Evolutionary conservation across 2,888 invertebrate species (phyloP).

Genomic region (Oscheius myriophilus): DNA sequence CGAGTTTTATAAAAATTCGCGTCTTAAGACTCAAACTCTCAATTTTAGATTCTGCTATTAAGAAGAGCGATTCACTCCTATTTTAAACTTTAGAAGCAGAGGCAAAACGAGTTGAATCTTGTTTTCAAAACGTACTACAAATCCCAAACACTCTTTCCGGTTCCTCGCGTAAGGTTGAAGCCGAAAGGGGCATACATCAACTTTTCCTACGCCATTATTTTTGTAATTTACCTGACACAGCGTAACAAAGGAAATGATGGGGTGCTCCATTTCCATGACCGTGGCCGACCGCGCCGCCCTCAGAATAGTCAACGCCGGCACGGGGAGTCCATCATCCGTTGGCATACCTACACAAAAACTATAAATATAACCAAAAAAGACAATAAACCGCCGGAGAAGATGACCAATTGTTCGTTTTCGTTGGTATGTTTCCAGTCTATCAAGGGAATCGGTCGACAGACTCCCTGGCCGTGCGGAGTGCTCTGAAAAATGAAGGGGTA

Average conservation of each 20-base stretch:
- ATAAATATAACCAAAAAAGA: not conserved
- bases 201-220: not conserved
- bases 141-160: too few species aligned
- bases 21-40: too few species aligned
- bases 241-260: constrained; percentile 94
- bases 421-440: constrained; percentile 63
- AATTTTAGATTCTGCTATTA: too few species aligned
- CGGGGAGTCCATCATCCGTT: constrained; percentile 66
- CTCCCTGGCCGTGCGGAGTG: constrained; percentile 57
- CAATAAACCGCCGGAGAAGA: constrained; percentile 60
- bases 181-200: not conserved
- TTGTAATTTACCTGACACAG: constrained; percentile 63
- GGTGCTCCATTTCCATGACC: constrained; percentile 98
- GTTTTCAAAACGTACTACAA: too few species aligned
- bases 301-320: constrained; percentile 73
- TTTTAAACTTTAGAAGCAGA: too few species aligned
- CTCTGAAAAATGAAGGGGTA: constrained; percentile 29
- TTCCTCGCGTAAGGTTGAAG: too few species aligned
- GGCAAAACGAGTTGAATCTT: too few species aligned
- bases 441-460: constrained; percentile 64
- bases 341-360: constrained; percentile 61
- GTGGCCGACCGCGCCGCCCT: constrained; percentile 65
- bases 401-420: constrained; percentile 64
- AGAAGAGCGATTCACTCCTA: too few species aligned
- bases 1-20: too few species aligned